Percentiles rank a stretch among this genome's conserved stretches.
phyloP scores from a whole-genome alignment of 2,113 vertebrate genomes.

The Vulpes vulpes region DNA sequence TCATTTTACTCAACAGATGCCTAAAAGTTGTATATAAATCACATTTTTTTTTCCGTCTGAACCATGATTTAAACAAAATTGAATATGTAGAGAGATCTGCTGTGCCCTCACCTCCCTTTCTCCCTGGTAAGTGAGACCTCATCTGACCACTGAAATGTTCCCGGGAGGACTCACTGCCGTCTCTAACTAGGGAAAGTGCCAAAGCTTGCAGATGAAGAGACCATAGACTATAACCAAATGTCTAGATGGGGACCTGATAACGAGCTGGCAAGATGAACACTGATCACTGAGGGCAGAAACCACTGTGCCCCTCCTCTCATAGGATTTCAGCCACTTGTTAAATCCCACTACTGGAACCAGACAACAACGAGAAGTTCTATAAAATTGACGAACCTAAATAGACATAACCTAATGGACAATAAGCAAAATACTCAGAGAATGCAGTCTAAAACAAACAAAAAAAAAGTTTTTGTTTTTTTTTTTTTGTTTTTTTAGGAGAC shows the following conservation, averaged over 20 bases:
- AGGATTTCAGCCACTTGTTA: not conserved
- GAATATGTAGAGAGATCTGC: not conserved
- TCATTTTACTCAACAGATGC: slow-evolving; percentile 32
- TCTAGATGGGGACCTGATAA: not conserved
- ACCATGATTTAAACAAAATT: not conserved
- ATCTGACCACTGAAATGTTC: not conserved
- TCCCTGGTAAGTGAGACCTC: not conserved
- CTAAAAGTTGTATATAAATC: slow-evolving; percentile 24
- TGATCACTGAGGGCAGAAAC: not conserved
- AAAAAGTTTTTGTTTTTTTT: too few species aligned
- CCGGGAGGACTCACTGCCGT: not conserved
- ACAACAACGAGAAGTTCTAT: not conserved
- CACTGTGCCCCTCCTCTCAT: not conserved
- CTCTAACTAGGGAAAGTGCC: not conserved
- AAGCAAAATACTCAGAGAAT: not conserved
- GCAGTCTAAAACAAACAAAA: not conserved
- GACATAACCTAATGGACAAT: not conserved
- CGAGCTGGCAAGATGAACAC: too few species aligned
- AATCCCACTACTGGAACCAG: not conserved
- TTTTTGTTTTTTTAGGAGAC: not conserved
- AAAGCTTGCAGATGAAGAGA: not conserved
- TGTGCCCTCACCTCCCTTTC: not conserved
- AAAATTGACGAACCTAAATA: not conserved
- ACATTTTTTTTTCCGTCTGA: not conserved
- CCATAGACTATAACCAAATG: not conserved